A percentile compares a stretch with the other conserved stretches of the same genome.
phyloP scores from a whole-genome alignment of 2,888 invertebrate genomes.

The Tachystola acroxantha region DNA sequence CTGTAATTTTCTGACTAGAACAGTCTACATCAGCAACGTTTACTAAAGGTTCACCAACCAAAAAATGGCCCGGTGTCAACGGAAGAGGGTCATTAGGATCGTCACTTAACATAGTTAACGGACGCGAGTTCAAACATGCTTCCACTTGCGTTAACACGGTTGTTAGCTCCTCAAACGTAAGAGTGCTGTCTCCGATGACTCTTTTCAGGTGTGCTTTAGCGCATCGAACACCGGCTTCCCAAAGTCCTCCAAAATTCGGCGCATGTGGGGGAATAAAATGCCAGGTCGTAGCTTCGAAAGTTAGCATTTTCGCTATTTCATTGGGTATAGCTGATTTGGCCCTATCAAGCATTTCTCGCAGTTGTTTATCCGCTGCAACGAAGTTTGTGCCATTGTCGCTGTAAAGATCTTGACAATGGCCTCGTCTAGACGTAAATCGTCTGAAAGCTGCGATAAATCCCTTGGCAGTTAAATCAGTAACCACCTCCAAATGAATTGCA shows the following conservation, averaged over 20 bases:
- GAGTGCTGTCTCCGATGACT: slow-evolving; percentile 9
- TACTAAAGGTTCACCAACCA: slow-evolving; percentile 19
- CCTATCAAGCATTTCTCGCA: not conserved
- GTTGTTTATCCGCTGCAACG: slow-evolving; percentile 6
- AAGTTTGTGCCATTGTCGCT: slow-evolving; percentile 22
- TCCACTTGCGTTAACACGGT: slow-evolving; percentile 17
- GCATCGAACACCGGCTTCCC: slow-evolving; percentile 13
- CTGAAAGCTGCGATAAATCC: slow-evolving; percentile 23
- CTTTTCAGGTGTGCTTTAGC: slow-evolving; percentile 8
- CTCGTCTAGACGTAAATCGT: slow-evolving; percentile 17
- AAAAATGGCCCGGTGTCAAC: slow-evolving; percentile 17
- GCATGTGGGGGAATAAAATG: slow-evolving; percentile 16
- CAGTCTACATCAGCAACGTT: slow-evolving; percentile 12
- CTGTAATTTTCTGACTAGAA: not conserved
- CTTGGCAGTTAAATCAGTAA: slow-evolving; percentile 24
- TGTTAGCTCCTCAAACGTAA: slow-evolving; percentile 16
- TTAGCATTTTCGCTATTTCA: not conserved
- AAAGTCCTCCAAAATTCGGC: slow-evolving; percentile 15
- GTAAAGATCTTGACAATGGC: slow-evolving; percentile 14
- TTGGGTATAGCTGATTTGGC: not conserved
- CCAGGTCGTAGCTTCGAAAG: slow-evolving; percentile 8
- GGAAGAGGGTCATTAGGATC: slow-evolving; percentile 16
- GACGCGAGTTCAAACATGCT: slow-evolving; percentile 19
- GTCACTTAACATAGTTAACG: slow-evolving; percentile 12
- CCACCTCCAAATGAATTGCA: slow-evolving; percentile 29